phyloP scores from a whole-genome alignment of 2,888 invertebrate genomes.

The Drosophila recens region DNA sequence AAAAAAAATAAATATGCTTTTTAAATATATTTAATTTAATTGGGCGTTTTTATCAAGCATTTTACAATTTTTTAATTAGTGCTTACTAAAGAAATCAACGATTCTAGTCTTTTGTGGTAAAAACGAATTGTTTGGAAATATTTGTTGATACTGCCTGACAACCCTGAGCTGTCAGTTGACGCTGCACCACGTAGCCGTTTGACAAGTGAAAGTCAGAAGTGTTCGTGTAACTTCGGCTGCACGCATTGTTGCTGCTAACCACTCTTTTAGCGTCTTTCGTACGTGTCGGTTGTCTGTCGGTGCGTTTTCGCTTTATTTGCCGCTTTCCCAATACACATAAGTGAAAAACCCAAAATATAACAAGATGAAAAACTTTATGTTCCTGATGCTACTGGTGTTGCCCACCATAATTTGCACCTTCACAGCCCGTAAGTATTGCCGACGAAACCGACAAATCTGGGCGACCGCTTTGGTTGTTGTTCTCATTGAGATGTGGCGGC shows the following conservation, averaged over 20 bases:
- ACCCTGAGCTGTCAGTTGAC: conserved; percentile 61
- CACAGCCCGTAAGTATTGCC: conserved; percentile 89
- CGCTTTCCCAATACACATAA: conserved; percentile 24
- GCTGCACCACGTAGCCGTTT: conserved; percentile 74
- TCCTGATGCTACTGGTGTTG: conserved; percentile 89
- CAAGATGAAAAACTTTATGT: conserved; percentile 89
- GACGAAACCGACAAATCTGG: not conserved
- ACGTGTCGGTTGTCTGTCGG: conserved; percentile 46
- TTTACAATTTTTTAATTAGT: not conserved
- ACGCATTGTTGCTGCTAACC: conserved; percentile 40
- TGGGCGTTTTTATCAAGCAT: not conserved
- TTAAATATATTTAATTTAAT: not conserved
- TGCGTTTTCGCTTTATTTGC: conserved; percentile 35
- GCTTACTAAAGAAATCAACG: not conserved
- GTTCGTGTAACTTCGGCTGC: conserved; percentile 62
- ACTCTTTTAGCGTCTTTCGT: conserved; percentile 56
- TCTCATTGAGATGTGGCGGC: conserved; percentile 2
- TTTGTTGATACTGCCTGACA: conserved; percentile 28
- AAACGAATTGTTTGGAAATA: not conserved
- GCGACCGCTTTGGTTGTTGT: not conserved
- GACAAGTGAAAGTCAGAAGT: conserved; percentile 70
- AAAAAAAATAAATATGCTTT: not conserved
- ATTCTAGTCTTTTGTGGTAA: not conserved
- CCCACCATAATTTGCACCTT: conserved; percentile 90
- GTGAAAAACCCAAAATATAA: conserved; percentile 34